These are phyloP conservation scores for Prionailurus viverrinus DNA, from an alignment of 2,113 vertebrate genomes.

Conservation along the genomic window DNA sequence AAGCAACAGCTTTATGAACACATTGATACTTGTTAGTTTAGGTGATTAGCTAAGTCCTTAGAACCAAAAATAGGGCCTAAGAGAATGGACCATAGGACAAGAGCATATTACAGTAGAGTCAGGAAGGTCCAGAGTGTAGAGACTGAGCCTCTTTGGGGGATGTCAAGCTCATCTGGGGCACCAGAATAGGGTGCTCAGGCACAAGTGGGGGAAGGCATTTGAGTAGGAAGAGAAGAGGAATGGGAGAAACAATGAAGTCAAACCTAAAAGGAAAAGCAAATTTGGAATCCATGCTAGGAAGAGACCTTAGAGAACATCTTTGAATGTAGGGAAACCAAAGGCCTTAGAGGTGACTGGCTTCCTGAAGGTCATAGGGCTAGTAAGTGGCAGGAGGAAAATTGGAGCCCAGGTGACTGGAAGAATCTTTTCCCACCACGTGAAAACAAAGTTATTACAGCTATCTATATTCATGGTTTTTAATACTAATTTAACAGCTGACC, in stretches of 20 bases:
- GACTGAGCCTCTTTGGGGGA: not conserved
- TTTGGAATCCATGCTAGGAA: not conserved
- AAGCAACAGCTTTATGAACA: not conserved
- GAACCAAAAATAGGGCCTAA: not conserved
- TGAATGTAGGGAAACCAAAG: not conserved
- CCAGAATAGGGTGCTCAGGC: not conserved
- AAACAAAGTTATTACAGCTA: not conserved
- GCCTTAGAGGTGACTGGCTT: not conserved
- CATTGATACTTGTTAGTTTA: not conserved
- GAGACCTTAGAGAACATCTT: not conserved
- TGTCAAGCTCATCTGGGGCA: not conserved
- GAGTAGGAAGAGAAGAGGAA: not conserved
- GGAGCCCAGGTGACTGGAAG: not conserved
- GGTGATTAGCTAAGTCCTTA: not conserved
- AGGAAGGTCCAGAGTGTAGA: not conserved
- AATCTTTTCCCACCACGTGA: not conserved
- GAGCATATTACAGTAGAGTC: not conserved
- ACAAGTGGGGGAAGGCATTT: not conserved
- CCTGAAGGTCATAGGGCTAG: not conserved
- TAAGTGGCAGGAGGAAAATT: not conserved
- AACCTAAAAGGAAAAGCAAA: not conserved
- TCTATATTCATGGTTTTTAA: not conserved
- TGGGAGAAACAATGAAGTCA: not conserved
- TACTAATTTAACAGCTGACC: slow-evolving; percentile 6
- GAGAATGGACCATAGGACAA: not conserved